Evolutionary conservation across 2,888 invertebrate genomes (phyloP), one percentile per base, ranked within the genome.

Genomic region (Sicus ferrugineus): DNA sequence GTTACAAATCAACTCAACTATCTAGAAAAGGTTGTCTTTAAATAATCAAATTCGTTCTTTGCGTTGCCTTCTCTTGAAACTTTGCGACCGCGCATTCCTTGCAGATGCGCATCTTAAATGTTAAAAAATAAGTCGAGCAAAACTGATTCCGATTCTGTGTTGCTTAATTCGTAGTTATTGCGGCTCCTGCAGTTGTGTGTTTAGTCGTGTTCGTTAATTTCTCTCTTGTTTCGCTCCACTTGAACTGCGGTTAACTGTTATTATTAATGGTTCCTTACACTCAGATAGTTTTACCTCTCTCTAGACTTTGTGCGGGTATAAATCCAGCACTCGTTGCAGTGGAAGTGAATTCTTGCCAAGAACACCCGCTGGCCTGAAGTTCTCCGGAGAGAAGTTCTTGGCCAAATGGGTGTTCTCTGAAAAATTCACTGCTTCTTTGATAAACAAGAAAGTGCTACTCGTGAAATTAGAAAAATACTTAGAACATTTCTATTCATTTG

Each of bases 21-120:
- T 67, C 67, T 67, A 59, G 19, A 67, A 59, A 31, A 58, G 76
- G 76, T 76, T 79, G 76, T 79, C 78, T 62, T 62, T 62, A 48
- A 62, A 42, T 68, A 23, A 31, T 58, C 67, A 67, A 67, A 67
- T 67, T 59, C 67, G 67, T 67, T 48, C 67, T 59, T 67, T 67
- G 30, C 67, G 59, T 58, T 58, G 67, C 67, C 59, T 66, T 61
- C 38, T 62, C 16, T 26, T 52, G 30, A 75, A 75, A 77, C 77
- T 28, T 26, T 56, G 75, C 78, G 28, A n/a, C 74, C 52, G 52
- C 67, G 30, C 72, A 73, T 73, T 70, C 62, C 70, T 73, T 73
- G 70, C 11, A 34, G 14, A 11, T 54, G 26, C 7, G 4, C 7
- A 14, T 50, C 1, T 3, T 42, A 11, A 34, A 9, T 46, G 19